A percentile compares a stretch with the other conserved stretches of the same genome.
These are phyloP conservation scores for Mormyrops attenuatus DNA, from an alignment of 2,797 vertebrate species.

Conservation along the genomic window DNA sequence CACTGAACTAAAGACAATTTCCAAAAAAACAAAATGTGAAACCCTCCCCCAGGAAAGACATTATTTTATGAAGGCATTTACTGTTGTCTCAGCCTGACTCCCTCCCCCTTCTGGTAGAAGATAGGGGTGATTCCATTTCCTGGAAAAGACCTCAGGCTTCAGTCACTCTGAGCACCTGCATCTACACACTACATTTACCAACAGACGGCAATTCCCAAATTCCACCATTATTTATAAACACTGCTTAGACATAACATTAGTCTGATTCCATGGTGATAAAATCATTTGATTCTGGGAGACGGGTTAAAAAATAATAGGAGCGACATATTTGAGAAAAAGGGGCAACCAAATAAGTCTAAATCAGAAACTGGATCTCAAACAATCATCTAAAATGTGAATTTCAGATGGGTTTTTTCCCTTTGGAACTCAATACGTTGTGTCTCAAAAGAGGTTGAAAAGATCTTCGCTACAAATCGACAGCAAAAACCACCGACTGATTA, in stretches of 20 bases:
- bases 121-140: background rate
- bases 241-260: background rate
- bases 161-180: background rate
- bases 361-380: background rate
- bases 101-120: background rate
- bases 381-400: background rate
- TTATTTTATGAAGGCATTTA: background rate
- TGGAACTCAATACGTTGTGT: background rate
- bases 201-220: background rate
- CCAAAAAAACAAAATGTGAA: background rate
- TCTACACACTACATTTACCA: background rate
- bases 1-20: background rate
- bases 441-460: background rate
- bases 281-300: background rate
- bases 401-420: background rate
- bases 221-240: background rate
- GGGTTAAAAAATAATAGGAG: background rate
- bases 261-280: background rate
- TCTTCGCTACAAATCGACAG: background rate
- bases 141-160: background rate
- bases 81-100: background rate
- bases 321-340: background rate
- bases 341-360: background rate
- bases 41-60: background rate
- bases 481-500: background rate